Base-by-base conservation (phyloP, 1,140 invertebrate genomes). In the Olivierus martensii region DNA sequence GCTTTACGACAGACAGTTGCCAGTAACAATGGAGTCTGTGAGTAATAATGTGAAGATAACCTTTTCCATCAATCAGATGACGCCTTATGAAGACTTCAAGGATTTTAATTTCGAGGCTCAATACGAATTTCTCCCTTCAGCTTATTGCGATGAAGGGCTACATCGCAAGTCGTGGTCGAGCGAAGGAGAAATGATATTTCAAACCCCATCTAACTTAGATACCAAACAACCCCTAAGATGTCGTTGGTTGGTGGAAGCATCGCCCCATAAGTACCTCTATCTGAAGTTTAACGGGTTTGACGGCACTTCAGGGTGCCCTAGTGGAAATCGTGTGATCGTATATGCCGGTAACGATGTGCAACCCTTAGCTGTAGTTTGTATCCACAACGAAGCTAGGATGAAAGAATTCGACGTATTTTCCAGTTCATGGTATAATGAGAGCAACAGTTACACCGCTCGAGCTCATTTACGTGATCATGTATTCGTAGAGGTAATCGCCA, bases 41-140 rank as follows among this genome's bases (percentile, higher is more conserved):
- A 76, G 81, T 28, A 78, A 79, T 52, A 76, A 85, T 41, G 77
- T 85, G 3, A 83, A 87, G 62, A 73, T 91, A n/a, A 79, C 81
- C 61, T 87, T 90, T 61, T 77, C 79, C 37, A 82, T 87, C 2
- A 73, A 75, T 9, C 79, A 81, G 49, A 92, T 92, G 87, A 79
- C 80, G 44, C 77, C 83, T 0, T 71, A 79, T 7, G 85, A 90
- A 61, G 87, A 92, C 69, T 87, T 84, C 63, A 77, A 81, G 48
- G 81, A 83, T 50, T 75, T 87, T 39, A 81, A 79, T 53, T 89
- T 91, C 65, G 84, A 89, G 67, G 87, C 82, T 17, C 78, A 76
- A 15, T 86, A 81, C 62, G 84, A 88, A 63, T 88, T 87, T 60
- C 72, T 87, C 1, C 78, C 82, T 62, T 75, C 79, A 46, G 69